Base-by-base conservation (phyloP, 2,113 vertebrate species). In the Prietella phreatophila region DNA sequence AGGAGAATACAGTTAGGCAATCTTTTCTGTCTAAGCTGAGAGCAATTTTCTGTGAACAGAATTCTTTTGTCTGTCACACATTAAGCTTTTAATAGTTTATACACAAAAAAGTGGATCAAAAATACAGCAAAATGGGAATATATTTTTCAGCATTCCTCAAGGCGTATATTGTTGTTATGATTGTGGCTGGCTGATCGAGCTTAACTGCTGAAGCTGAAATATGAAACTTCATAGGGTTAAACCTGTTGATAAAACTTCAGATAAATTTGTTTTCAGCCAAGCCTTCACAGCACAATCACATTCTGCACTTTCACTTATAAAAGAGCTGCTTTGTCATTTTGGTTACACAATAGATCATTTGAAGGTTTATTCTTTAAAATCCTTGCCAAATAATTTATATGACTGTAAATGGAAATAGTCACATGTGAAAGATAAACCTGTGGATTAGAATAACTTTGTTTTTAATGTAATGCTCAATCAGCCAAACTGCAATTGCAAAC, bases 31-130 rank as follows among this genome's bases (percentile, higher is more conserved):
- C 67, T 39, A 58, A 89, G 65, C 83, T 65, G 53, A 84, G 42
- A 86, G 83, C 85, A 85, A 90, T 90, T 89, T 90, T 80, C 82
- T 85, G 71, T 61, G 82, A 87, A 83, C 67, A 65, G 79, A 27
- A 78, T 73, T 79, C 85, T 85, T 84, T 84, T 76, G 82, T 67
- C 71, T 81, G 83, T 82, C 11, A 73, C 50, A 75, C 55, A 87
- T 88, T 58, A 30, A 79, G 55, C 82, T 85, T 53, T 82, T 88
- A 78, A 88, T 88, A 83, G 88, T 87, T 85, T 27, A 84, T 47
- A 83, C 60, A 39, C 8, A n/a, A 33, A 90, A 83, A 61, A 61
- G 63, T 76, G 65, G 36, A 84, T 73, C 2, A 42, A 87, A 30
- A 55, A 55, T 61, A 0, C 30, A 13, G 27, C 33, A 88, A 84